phyloP scores from a whole-genome alignment of 2,113 vertebrate genomes.

The Sylvia atricapilla region DNA sequence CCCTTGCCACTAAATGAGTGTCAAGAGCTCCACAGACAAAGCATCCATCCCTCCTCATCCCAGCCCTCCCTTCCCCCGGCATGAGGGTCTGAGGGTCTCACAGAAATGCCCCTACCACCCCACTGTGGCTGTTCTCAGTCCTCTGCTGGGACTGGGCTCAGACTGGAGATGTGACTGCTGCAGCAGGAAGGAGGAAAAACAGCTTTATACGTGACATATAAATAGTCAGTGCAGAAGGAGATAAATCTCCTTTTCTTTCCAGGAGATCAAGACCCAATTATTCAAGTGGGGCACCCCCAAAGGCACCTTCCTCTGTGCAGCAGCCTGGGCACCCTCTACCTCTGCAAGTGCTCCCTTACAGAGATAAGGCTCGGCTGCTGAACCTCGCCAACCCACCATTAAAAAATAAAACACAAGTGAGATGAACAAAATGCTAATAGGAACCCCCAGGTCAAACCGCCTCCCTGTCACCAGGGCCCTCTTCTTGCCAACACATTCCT shows the following conservation, averaged over 20 bases:
- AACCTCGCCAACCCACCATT: neutral
- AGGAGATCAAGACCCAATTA: neutral
- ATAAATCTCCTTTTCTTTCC: neutral
- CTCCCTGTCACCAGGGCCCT: conserved; percentile 4
- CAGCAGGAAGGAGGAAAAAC: neutral
- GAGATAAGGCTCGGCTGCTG: neutral
- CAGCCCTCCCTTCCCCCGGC: neutral
- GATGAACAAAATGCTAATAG: conserved; percentile 31
- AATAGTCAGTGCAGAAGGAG: neutral
- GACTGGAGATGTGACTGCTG: neutral
- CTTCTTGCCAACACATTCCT: conserved; percentile 45
- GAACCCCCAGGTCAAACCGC: conserved; percentile 4
- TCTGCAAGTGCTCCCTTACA: neutral
- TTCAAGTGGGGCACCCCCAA: neutral
- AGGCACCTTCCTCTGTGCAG: neutral
- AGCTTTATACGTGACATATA: neutral
- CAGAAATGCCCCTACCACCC: neutral
- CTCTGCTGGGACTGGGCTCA: neutral
- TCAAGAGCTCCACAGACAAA: neutral
- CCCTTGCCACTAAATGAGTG: accelerated
- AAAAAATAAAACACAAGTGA: neutral
- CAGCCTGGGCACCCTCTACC: neutral
- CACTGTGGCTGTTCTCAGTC: neutral
- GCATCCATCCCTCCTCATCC: neutral
- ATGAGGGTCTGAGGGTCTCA: neutral